Conservation (phyloP, 2,888 invertebrate genomes). For the Synergus itoensis region DNA sequence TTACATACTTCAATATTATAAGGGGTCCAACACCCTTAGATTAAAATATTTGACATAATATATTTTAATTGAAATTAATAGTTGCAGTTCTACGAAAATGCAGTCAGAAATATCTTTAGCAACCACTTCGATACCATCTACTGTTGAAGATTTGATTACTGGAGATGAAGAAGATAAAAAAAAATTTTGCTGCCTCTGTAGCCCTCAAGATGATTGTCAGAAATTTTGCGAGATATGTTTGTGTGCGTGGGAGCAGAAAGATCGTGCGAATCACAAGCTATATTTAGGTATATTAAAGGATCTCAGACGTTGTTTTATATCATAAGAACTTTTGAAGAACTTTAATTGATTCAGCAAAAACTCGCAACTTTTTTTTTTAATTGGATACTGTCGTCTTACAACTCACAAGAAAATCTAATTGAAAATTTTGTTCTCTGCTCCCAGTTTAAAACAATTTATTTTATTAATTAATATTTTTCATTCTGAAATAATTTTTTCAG, state of each 20-base stretch:
- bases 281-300: slow-evolving; percentile 13
- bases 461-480: neutral
- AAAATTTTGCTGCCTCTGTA: slow-evolving; percentile 1
- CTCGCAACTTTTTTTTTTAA: neutral
- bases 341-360: neutral
- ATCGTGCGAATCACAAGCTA: neutral
- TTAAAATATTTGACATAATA: neutral
- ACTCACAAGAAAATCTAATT: neutral
- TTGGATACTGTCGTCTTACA: neutral
- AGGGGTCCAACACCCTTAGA: neutral
- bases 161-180: slow-evolving; percentile 13
- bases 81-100: slow-evolving; percentile 24
- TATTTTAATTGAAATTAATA: neutral
- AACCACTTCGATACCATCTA: slow-evolving; percentile 26
- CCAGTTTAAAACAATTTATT: too few species aligned
- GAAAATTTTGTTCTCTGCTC: too few species aligned
- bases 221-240: slow-evolving; percentile 29
- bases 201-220: slow-evolving; percentile 18
- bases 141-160: slow-evolving; percentile 7
- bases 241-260: slow-evolving; percentile 4
- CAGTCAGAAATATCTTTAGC: slow-evolving; percentile 23
- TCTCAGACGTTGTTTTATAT: neutral
- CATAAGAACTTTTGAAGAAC: neutral
- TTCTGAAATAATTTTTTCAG: neutral
- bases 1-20: neutral